Evolutionary conservation across 2,888 invertebrate genomes (phyloP).

Genomic region (Dexiosoma caninum): DNA sequence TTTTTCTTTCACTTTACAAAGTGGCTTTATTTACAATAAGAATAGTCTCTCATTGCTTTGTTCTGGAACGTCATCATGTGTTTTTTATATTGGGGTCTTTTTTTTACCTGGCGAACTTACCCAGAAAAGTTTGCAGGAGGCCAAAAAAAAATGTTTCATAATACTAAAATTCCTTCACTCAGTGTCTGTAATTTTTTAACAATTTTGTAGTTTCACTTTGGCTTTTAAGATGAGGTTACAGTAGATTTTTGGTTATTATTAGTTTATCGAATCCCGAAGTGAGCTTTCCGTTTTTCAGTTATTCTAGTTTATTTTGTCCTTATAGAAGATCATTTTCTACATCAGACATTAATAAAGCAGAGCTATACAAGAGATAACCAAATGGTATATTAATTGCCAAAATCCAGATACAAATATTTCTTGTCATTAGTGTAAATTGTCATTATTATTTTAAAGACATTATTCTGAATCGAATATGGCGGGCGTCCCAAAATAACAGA

Average conservation of each 20-base stretch:
- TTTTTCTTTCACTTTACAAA: slow-evolving; percentile 52
- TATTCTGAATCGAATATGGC: no score
- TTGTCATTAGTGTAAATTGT: no score
- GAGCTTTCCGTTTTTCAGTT: background rate
- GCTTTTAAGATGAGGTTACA: background rate
- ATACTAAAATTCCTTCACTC: slow-evolving; percentile 38
- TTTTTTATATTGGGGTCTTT: background rate
- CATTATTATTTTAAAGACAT: no score
- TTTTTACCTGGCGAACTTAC: slow-evolving; percentile 53
- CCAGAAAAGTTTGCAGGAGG: slow-evolving; percentile 45
- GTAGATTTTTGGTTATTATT: background rate
- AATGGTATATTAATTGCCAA: no score
- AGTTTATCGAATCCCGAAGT: background rate
- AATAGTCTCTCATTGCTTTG: slow-evolving; percentile 55
- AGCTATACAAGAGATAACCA: no score
- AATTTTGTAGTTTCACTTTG: slow-evolving; percentile 27
- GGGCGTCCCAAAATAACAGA: no score
- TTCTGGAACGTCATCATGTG: slow-evolving; percentile 20
- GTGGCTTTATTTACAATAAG: slow-evolving; percentile 61
- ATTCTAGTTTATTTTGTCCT: no score
- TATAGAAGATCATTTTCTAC: no score
- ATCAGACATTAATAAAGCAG: no score
- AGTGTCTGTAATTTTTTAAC: slow-evolving; percentile 54
- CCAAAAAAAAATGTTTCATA: slow-evolving; percentile 41
- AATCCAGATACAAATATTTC: no score